A percentile compares a stretch with the other conserved stretches of the same genome.
Evolutionary conservation across 2,888 invertebrate species (phyloP).

Genomic region (Stomorhina lunata): DNA sequence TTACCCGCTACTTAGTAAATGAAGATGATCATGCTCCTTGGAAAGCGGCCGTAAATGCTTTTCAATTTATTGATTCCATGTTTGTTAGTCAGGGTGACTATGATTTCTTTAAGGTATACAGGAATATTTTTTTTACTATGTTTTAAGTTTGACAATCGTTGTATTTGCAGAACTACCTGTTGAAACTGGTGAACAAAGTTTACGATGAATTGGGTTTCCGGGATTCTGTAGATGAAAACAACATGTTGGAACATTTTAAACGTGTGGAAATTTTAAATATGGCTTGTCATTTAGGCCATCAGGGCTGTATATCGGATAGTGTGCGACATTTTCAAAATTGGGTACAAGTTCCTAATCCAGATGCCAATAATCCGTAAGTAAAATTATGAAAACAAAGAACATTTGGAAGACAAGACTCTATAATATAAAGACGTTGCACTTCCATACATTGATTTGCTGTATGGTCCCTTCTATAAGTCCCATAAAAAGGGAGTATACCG

Average conservation of each 20-base stretch:
- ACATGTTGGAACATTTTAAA: conserved; percentile 85
- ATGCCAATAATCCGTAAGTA: conserved; percentile 87
- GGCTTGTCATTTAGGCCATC: conserved; percentile 88
- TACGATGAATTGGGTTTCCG: conserved; percentile 87
- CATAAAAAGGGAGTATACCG: too few relatives aligned
- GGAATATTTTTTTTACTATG: neutral
- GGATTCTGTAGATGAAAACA: conserved; percentile 80
- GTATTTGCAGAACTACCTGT: conserved; percentile 84
- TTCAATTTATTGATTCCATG: conserved; percentile 90
- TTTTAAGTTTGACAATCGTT: neutral
- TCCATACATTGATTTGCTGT: too few relatives aligned
- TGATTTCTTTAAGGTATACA: conserved; percentile 83
- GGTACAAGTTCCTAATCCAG: conserved; percentile 87
- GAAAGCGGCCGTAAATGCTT: conserved; percentile 88
- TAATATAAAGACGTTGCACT: too few relatives aligned
- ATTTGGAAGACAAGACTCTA: too few relatives aligned
- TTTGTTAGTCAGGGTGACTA: conserved; percentile 86
- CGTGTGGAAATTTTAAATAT: conserved; percentile 86
- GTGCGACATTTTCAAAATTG: conserved; percentile 87
- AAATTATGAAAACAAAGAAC: too few relatives aligned
- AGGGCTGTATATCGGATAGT: conserved; percentile 87
- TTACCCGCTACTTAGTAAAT: conserved; percentile 88
- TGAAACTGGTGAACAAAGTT: conserved; percentile 84
- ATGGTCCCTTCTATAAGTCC: too few relatives aligned
- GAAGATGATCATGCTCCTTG: conserved; percentile 94